These are phyloP conservation scores for Lepeophtheirus nordmannii DNA, from an alignment of 2,888 invertebrate genomes.

Conservation along the genomic window DNA sequence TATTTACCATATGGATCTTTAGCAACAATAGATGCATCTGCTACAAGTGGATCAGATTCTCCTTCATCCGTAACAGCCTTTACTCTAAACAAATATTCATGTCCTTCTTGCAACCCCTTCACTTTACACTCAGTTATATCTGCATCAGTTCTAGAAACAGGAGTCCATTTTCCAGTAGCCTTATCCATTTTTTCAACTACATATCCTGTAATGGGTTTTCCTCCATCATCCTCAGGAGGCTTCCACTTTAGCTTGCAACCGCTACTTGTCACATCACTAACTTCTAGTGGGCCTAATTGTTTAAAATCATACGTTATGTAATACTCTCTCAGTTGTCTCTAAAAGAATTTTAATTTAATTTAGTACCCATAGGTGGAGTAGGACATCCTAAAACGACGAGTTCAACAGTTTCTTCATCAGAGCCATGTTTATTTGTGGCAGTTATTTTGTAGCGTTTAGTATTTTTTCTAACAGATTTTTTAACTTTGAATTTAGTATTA, in stretches of 20 bases:
- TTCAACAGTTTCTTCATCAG: constrained; percentile 83
- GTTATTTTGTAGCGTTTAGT: constrained; percentile 77
- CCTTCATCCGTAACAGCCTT: constrained; percentile 92
- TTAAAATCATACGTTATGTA: constrained; percentile 69
- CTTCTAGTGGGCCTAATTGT: constrained; percentile 36
- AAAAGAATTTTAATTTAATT: constrained; percentile 78
- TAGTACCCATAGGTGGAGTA: constrained; percentile 39
- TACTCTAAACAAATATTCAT: constrained; percentile 86
- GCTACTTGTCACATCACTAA: constrained; percentile 69
- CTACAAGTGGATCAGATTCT: constrained; percentile 61
- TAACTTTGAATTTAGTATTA: constrained; percentile 69
- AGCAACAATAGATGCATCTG: constrained; percentile 62
- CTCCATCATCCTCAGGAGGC: constrained; percentile 86
- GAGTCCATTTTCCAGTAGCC: constrained; percentile 78
- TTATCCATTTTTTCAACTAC: constrained; percentile 85
- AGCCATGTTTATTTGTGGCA: constrained; percentile 77
- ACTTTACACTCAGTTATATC: constrained; percentile 38
- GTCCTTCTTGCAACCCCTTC: constrained; percentile 75
- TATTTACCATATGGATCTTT: constrained; percentile 55
- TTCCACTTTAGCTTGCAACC: constrained; percentile 82
- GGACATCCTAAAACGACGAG: constrained; percentile 54
- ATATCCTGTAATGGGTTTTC: constrained; percentile 79
- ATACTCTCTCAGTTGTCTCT: constrained; percentile 67
- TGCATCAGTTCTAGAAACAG: constrained; percentile 59
- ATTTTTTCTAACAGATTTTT: constrained; percentile 60